Evolutionary conservation across 2,113 vertebrate species (phyloP).

Genomic region (Ginglymostoma cirratum): DNA sequence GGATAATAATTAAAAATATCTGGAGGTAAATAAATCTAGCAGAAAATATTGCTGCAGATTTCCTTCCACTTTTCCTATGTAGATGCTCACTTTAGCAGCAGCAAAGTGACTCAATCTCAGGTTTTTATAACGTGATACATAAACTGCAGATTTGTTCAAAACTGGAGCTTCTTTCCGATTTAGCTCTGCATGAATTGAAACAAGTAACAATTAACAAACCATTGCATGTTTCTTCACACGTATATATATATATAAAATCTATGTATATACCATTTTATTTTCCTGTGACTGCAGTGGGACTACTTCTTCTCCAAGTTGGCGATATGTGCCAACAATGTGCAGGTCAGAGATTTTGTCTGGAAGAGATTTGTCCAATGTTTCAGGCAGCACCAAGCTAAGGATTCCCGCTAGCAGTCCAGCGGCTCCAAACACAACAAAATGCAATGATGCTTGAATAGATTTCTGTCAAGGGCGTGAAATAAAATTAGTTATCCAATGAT

Average conservation of each 20-base stretch:
- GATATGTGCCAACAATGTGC: slow-evolving; percentile 52
- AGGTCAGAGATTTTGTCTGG: slow-evolving; percentile 66
- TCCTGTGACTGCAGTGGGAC: slow-evolving; percentile 59
- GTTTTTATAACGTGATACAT: background rate
- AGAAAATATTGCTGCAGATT: background rate
- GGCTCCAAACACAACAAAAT: slow-evolving; percentile 63
- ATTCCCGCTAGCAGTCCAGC: slow-evolving; percentile 60
- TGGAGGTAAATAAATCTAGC: background rate
- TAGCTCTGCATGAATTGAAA: background rate
- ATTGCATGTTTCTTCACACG: background rate
- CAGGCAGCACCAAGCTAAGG: slow-evolving; percentile 63
- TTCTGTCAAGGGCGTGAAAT: slow-evolving; percentile 48
- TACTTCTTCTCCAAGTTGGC: slow-evolving; percentile 54
- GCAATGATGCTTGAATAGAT: slow-evolving; percentile 61
- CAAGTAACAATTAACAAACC: background rate
- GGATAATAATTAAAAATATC: background rate
- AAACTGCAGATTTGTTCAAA: background rate
- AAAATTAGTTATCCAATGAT: background rate
- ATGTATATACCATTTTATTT: background rate
- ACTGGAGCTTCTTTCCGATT: background rate
- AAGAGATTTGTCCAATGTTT: slow-evolving; percentile 63
- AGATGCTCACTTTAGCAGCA: background rate
- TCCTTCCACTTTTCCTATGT: background rate
- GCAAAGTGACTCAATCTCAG: background rate
- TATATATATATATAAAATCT: too few relatives aligned